Evolutionary conservation across 2,888 invertebrate species (phyloP).

Genomic region (Yponomeuta malinellus): DNA sequence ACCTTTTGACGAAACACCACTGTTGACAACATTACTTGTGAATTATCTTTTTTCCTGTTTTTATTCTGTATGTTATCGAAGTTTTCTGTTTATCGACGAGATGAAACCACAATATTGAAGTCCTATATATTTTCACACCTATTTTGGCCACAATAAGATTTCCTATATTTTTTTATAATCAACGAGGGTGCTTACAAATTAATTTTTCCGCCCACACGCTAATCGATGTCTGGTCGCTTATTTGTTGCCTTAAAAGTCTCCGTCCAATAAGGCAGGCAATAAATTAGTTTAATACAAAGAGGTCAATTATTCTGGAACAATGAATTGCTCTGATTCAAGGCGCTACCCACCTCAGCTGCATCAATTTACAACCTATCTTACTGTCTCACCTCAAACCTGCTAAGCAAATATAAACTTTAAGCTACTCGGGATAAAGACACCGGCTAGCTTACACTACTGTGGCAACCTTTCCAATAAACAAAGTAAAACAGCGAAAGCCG

Average conservation of each 20-base stretch:
- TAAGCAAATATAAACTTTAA: not conserved
- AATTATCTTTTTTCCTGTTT: no score
- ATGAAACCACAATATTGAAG: no score
- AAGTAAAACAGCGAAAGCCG: not conserved
- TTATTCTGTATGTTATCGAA: no score
- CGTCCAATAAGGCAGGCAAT: not conserved
- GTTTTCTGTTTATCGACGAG: no score
- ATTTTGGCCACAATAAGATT: no score
- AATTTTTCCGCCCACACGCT: not conserved
- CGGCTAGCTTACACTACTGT: not conserved
- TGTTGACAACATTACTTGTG: no score
- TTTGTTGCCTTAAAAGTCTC: not conserved
- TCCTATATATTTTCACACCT: no score
- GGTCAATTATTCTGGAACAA: conserved; percentile 8
- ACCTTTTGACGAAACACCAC: no score
- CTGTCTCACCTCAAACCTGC: not conserved
- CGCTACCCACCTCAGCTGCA: conserved; percentile 4
- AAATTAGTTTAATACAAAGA: not conserved
- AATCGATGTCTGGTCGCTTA: not conserved
- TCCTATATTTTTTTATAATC: no score
- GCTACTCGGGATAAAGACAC: not conserved
- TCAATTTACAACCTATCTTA: not conserved
- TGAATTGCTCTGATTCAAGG: conserved; percentile 8
- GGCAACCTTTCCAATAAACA: not conserved
- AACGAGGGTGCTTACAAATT: not conserved